Evolutionary conservation across 2,888 invertebrate species (phyloP).

Genomic region (Campoplex nolae): DNA sequence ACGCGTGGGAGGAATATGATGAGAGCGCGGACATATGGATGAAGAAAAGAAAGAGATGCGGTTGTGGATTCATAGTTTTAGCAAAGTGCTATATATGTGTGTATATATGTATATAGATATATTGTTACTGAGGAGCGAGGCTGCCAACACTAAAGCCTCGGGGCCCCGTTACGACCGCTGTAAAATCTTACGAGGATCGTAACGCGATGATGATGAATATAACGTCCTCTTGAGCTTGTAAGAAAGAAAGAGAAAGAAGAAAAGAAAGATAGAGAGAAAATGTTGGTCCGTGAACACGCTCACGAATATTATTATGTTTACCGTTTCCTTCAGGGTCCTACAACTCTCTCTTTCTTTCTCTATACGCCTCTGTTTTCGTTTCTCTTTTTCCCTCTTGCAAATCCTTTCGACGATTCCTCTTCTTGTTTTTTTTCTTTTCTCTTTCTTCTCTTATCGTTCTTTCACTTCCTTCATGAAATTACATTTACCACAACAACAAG

Average conservation of each 20-base stretch:
- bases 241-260: slow-evolving; percentile 4
- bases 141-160: slow-evolving; percentile 75
- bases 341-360: slow-evolving; percentile 19
- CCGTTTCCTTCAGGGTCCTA: slow-evolving; percentile 38
- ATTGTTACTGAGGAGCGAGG: slow-evolving; percentile 62
- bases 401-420: slow-evolving; percentile 30
- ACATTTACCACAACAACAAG: slow-evolving; percentile 21
- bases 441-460: neutral
- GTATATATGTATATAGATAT: neutral
- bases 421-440: neutral
- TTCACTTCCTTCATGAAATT: slow-evolving; percentile 1
- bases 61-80: slow-evolving; percentile 63
- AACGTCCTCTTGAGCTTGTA: slow-evolving; percentile 66
- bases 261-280: slow-evolving; percentile 22
- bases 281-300: slow-evolving; percentile 43
- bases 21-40: slow-evolving; percentile 63
- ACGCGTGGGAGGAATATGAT: slow-evolving; percentile 63
- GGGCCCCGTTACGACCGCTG: slow-evolving; percentile 78
- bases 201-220: slow-evolving; percentile 80
- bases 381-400: neutral
- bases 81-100: slow-evolving; percentile 20
- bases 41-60: slow-evolving; percentile 56
- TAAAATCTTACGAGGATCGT: slow-evolving; percentile 81
- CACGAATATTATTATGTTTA: slow-evolving; percentile 61
- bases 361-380: neutral